Conservation (phyloP, 2,888 invertebrate species). For the Miltochrista miniata region DNA sequence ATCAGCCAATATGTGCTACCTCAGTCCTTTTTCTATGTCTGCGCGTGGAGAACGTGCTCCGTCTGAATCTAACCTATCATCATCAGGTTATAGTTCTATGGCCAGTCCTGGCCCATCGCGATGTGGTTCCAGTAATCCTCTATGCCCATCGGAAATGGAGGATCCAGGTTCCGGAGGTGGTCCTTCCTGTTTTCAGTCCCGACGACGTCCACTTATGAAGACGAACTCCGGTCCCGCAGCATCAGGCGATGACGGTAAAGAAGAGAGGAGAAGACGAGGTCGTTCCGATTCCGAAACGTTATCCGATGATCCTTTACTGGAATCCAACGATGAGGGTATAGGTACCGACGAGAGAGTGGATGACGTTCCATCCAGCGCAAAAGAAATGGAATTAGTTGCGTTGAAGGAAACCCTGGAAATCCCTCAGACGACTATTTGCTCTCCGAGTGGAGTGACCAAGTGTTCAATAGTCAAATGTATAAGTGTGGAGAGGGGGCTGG, state of each 20-base stretch:
- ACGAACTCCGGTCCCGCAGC: slow-evolving; percentile 80
- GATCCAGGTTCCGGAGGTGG: slow-evolving; percentile 86
- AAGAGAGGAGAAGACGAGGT: slow-evolving; percentile 82
- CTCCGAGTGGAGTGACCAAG: slow-evolving; percentile 78
- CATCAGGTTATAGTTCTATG: slow-evolving; percentile 94
- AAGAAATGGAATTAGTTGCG: slow-evolving; percentile 81
- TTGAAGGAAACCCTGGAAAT: slow-evolving; percentile 75
- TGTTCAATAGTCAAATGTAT: slow-evolving; percentile 82
- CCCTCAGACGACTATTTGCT: slow-evolving; percentile 67
- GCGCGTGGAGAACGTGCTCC: slow-evolving; percentile 89
- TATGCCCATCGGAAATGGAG: slow-evolving; percentile 90
- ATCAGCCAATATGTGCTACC: slow-evolving; percentile 86
- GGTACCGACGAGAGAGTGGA: slow-evolving; percentile 90
- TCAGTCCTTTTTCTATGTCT: slow-evolving; percentile 91
- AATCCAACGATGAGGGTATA: slow-evolving; percentile 91
- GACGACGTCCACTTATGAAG: slow-evolving; percentile 86
- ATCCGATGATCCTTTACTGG: slow-evolving; percentile 87
- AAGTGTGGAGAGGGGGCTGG: slow-evolving; percentile 81
- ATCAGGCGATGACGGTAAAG: slow-evolving; percentile 72
- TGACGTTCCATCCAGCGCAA: slow-evolving; percentile 87
- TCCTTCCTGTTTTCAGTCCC: slow-evolving; percentile 74
- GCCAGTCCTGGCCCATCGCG: slow-evolving; percentile 92
- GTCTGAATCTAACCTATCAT: slow-evolving; percentile 92
- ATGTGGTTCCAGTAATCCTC: slow-evolving; percentile 91
- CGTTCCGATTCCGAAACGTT: slow-evolving; percentile 89